These are phyloP conservation scores for Nasonia giraulti DNA, from an alignment of 1,140 invertebrate genomes.

Conservation along the genomic window DNA sequence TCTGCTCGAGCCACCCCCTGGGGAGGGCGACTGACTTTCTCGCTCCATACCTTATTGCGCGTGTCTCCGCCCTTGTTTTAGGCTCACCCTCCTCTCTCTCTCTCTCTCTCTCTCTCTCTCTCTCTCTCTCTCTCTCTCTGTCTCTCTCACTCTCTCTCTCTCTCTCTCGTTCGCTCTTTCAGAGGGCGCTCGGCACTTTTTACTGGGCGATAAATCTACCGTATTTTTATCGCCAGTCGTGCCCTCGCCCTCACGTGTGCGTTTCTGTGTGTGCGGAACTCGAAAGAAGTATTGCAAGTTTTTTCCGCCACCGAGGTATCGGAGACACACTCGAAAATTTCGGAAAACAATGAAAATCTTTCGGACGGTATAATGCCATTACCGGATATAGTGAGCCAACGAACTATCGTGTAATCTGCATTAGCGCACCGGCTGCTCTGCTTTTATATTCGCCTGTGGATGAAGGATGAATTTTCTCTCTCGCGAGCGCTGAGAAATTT, in stretches of 20 bases:
- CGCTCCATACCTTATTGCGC: slow-evolving; percentile 20
- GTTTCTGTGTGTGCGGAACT: not conserved
- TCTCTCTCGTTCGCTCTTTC: not conserved
- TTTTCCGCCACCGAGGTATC: not conserved
- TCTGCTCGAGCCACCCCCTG: slow-evolving; percentile 1
- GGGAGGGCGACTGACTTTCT: not conserved
- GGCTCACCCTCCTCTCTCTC: slow-evolving; percentile 1
- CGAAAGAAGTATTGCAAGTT: not conserved
- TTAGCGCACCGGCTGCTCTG: not conserved
- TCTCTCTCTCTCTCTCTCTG: not conserved
- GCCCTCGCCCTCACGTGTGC: not conserved
- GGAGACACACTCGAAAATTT: not conserved
- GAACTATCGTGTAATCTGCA: not conserved
- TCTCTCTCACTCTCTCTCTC: not conserved
- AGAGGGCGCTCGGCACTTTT: slow-evolving; percentile 13
- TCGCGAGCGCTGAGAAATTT: slow-evolving; percentile 7
- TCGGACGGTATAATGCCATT: not conserved
- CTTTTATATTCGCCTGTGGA: not conserved
- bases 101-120: not conserved
- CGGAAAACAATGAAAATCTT: not conserved
- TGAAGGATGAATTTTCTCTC: slow-evolving; percentile 21
- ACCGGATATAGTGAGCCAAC: not conserved
- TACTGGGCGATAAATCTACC: slow-evolving; percentile 41
- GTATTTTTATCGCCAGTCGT: slow-evolving; percentile 35
- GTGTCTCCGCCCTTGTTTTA: slow-evolving; percentile 45